Evolutionary conservation across 2,797 vertebrate species (phyloP).

Genomic region (Lophotriccus pileatus): DNA sequence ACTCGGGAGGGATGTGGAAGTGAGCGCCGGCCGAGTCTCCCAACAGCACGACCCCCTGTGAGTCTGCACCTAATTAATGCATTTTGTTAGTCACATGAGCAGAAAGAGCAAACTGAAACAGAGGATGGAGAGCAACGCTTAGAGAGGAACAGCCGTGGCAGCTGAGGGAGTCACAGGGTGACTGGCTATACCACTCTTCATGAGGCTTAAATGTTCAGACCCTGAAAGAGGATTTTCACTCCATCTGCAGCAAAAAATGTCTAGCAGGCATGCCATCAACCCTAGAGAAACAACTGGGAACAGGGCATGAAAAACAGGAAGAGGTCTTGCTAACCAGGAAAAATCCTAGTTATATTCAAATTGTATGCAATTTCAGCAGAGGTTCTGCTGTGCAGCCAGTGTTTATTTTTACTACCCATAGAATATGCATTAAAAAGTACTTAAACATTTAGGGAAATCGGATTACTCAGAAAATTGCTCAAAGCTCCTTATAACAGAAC

Average conservation of each 20-base stretch:
- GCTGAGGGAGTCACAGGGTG: background rate
- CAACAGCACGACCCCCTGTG: constrained; percentile 75
- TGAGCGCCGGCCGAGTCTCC: constrained; percentile 78
- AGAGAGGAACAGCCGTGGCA: background rate
- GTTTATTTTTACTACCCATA: constrained; percentile 4
- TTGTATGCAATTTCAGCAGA: background rate
- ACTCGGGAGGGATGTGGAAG: constrained; percentile 77
- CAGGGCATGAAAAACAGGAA: background rate
- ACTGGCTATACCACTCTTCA: background rate
- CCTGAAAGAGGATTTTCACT: background rate
- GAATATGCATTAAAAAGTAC: constrained; percentile 6
- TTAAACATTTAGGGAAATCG: constrained; percentile 16
- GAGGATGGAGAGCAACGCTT: background rate
- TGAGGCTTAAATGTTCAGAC: background rate
- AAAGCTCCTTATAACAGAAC: background rate
- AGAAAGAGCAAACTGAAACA: background rate
- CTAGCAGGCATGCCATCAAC: background rate
- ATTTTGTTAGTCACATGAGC: background rate
- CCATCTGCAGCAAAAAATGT: background rate
- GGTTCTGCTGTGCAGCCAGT: background rate
- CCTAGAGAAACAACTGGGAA: background rate
- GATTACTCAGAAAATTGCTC: constrained; percentile 17
- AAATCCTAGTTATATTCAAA: background rate
- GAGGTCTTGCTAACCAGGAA: background rate
- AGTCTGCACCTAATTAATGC: constrained; percentile 64